A percentile compares a stretch with the other conserved stretches of the same genome.
Evolutionary conservation across 64 coral and sea anemone genomes (phyloP).

Genomic region (Montipora sp.): DNA sequence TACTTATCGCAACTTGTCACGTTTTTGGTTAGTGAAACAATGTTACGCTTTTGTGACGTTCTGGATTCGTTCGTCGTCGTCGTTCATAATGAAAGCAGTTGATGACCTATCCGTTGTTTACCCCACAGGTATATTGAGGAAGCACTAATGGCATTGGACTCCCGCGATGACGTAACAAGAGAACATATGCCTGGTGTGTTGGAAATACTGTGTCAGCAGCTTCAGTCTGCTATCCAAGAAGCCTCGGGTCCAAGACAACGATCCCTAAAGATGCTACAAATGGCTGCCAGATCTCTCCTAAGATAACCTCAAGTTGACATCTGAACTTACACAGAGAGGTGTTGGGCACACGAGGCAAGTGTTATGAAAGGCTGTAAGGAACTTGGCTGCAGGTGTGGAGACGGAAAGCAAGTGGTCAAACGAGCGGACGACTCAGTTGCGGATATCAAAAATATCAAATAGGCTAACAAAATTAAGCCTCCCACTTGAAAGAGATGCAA

Average conservation of each 20-base stretch:
- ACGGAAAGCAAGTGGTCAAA: no score
- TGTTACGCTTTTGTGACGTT: no score
- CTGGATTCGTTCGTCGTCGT: no score
- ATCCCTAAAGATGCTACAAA: conserved; percentile 73
- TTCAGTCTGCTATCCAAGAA: conserved; percentile 43
- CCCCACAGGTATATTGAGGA: conserved; percentile 84
- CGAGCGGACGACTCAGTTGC: no score
- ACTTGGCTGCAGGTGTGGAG: not conserved
- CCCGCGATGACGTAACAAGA: conserved; percentile 68
- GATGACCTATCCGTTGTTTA: not conserved
- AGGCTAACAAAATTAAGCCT: no score
- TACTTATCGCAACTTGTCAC: no score
- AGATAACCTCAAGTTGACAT: conserved; percentile 7
- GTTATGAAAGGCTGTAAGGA: not conserved
- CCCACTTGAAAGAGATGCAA: no score
- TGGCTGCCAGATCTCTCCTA: conserved; percentile 86
- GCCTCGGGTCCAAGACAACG: conserved; percentile 49
- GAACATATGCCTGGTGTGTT: conserved; percentile 87
- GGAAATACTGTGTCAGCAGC: conserved; percentile 75
- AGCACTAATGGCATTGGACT: conserved; percentile 81
- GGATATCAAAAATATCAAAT: no score
- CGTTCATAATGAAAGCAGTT: no score
- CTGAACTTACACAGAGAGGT: not conserved
- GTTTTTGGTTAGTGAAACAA: no score
- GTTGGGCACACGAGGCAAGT: not conserved